Percentiles rank a stretch among this genome's conserved stretches.
These are phyloP conservation scores for Edolisoma coerulescens DNA, from an alignment of 2,113 vertebrate genomes.

Conservation along the genomic window DNA sequence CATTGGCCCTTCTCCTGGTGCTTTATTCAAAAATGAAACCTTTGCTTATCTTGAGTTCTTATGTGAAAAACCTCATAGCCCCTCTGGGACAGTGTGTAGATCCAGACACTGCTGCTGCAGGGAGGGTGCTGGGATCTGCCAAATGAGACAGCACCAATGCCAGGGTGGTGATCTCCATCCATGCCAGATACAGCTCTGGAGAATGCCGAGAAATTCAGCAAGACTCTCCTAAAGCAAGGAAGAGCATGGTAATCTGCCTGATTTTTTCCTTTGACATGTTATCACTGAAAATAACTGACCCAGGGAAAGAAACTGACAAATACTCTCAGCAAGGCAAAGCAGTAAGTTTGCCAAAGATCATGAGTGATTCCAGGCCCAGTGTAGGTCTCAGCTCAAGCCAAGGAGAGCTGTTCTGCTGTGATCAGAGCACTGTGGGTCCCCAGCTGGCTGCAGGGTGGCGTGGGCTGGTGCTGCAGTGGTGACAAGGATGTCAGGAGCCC, in stretches of 20 bases:
- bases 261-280: neutral
- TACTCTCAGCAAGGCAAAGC: neutral
- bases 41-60: neutral
- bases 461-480: neutral
- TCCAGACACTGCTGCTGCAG: neutral
- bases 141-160: fast-evolving
- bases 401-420: neutral
- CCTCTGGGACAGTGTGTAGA: fast-evolving
- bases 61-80: neutral
- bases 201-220: neutral
- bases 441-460: fast-evolving
- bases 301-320: neutral
- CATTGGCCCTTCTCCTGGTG: neutral
- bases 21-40: neutral
- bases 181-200: neutral
- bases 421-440: neutral
- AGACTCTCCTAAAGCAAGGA: neutral
- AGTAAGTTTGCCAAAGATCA: neutral
- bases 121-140: neutral
- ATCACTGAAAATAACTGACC: neutral
- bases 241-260: neutral
- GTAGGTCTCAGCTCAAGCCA: fast-evolving
- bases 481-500: neutral
- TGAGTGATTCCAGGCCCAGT: neutral
- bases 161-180: neutral